Base-by-base conservation (phyloP, 2,113 vertebrate species). In the Indicator indicator region DNA sequence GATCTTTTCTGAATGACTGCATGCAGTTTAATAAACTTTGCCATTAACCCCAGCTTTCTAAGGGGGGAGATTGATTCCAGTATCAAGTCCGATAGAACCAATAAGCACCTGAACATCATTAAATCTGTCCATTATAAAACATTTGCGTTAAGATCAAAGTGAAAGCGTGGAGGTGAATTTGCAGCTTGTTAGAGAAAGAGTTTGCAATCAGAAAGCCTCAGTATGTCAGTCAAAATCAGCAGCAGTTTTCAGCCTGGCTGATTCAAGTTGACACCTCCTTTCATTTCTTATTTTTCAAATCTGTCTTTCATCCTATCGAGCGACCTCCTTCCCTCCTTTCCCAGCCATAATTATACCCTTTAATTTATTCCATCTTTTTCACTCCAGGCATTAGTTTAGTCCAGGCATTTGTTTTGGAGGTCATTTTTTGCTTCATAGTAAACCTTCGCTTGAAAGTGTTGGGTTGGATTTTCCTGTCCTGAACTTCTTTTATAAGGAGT, bases 1-100 rank as follows among this genome's bases (percentile, higher is more conserved):
- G 98, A 98, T 98, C 97, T 97, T 94, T 97, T 93, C 95, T 97
- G 97, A 98, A 97, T 97, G 97, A 96, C 96, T 98, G 97, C 96
- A 83, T 97, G 91, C 95, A 95, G 97, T 97, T 98, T 97, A 98
- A 97, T 98, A 98, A 98, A 98, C 96, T 97, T 97, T 96, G 94
- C 96, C 94, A 94, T 97, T 98, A 97, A 97, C 92, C 89, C 76
- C 59, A 83, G 95, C 94, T 93, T 97, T 97, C 95, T 87, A 86
- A 97, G 96, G 74, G 86, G 88, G 86, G 91, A 96, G 92, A 97
- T 92, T 96, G 97, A 97, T 96, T 95, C 88, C 73, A 85, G 94
- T 96, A 97, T 97, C 93, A 95, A 97, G 94, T 95, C 90, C 59
- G 72, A 95, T 96, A 96, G 96, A 96, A 96, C 94, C 97, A 97